phyloP scores from a whole-genome alignment of 2,888 invertebrate genomes.

The Lomographa bimaculata region DNA sequence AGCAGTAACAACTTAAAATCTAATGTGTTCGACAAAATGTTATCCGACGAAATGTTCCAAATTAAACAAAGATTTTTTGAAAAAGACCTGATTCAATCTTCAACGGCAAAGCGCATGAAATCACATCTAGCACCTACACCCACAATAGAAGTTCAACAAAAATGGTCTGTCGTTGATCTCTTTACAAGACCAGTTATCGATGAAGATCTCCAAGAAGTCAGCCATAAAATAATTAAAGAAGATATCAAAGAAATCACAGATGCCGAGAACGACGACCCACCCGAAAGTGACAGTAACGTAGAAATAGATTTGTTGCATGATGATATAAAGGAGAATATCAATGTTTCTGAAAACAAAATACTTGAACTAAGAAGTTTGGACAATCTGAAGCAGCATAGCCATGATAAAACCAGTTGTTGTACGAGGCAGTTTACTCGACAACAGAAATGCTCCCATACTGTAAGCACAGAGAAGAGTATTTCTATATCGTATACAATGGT shows the following conservation, averaged over 20 bases:
- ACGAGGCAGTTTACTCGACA: conserved; percentile 11
- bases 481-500: conserved; percentile 28
- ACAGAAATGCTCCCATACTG: conserved; percentile 12
- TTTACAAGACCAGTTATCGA: conserved; percentile 32
- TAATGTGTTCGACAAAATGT: conserved; percentile 61
- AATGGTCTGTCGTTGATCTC: conserved; percentile 55
- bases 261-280: conserved; percentile 4
- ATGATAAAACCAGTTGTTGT: conserved; percentile 12
- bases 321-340: conserved; percentile 10
- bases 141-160: conserved; percentile 55
- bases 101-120: conserved; percentile 38
- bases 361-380: conserved; percentile 60
- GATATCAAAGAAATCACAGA: not conserved
- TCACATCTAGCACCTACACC: conserved; percentile 47
- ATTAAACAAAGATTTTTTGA: conserved; percentile 55
- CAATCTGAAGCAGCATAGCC: conserved; percentile 8
- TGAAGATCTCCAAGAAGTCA: too few species aligned
- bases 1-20: conserved; percentile 50
- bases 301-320: conserved; percentile 5
- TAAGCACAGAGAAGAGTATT: conserved; percentile 9
- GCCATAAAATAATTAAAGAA: too few species aligned
- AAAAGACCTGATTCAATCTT: conserved; percentile 41
- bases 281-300: conserved; percentile 3
- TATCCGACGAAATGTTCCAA: conserved; percentile 64
- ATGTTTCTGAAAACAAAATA: conserved; percentile 45